A percentile compares a stretch with the other conserved stretches of the same genome.
phyloP scores from a whole-genome alignment of 2,797 vertebrate genomes.

The Lepus townsendii region DNA sequence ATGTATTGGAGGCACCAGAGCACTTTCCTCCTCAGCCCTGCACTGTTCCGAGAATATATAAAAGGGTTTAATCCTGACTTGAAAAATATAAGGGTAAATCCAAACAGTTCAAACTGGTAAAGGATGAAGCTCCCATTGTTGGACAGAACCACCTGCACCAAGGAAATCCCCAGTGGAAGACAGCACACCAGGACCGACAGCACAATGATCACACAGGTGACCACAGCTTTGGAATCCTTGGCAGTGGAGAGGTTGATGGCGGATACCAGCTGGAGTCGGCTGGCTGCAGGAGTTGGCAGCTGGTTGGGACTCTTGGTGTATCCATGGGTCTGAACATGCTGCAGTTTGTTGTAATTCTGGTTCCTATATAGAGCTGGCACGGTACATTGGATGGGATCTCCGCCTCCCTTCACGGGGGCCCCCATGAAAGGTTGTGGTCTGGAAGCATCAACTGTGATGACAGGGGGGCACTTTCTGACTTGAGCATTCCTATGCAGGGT shows the following conservation, averaged over 20 bases:
- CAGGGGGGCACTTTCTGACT: constrained; percentile 92
- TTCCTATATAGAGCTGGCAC: constrained; percentile 93
- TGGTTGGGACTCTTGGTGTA: constrained; percentile 88
- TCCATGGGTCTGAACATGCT: constrained; percentile 91
- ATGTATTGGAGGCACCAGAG: constrained; percentile 94
- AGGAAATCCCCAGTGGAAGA: constrained; percentile 94
- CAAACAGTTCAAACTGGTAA: constrained; percentile 97
- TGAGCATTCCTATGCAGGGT: constrained; percentile 94
- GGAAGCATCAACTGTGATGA: constrained; percentile 90
- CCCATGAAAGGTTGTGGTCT: constrained; percentile 91
- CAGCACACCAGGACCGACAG: constrained; percentile 97
- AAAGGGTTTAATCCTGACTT: constrained; percentile 99
- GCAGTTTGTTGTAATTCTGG: constrained; percentile 94
- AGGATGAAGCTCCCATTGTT: constrained; percentile 92
- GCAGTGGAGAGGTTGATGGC: constrained; percentile 94
- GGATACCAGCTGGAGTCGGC: constrained; percentile 93
- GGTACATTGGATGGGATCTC: constrained; percentile 91
- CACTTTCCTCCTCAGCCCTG: constrained; percentile 94
- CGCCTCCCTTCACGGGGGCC: constrained; percentile 80
- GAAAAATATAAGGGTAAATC: constrained; percentile 97
- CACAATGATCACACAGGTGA: constrained; percentile 96
- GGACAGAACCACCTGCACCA: constrained; percentile 94
- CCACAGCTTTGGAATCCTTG: constrained; percentile 96
- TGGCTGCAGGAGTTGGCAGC: constrained; percentile 84
- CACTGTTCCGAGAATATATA: constrained; percentile 97